Percentiles rank a stretch among this genome's conserved stretches.
Evolutionary conservation across 2,888 invertebrate species (phyloP).

Genomic region (Yponomeuta plumbellus): DNA sequence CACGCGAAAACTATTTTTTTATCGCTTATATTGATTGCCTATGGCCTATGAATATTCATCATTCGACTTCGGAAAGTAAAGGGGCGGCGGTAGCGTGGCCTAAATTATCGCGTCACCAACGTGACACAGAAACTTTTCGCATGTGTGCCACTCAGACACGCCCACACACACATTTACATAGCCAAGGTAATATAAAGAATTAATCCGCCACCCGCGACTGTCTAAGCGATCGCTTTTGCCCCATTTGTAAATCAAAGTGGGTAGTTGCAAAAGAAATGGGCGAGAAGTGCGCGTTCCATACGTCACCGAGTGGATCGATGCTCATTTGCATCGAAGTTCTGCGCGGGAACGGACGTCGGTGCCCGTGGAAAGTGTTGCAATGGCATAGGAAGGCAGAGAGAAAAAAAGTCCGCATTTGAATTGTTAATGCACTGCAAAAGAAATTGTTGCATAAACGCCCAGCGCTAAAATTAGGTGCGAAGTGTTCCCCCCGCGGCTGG

Average conservation of each 20-base stretch:
- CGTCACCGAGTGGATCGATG: constrained; percentile 68
- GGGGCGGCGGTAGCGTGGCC: constrained; percentile 54
- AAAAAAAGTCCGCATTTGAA: constrained; percentile 69
- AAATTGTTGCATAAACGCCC: constrained; percentile 66
- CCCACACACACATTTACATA: constrained; percentile 8
- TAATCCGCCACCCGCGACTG: neutral
- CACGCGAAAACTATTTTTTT: constrained; percentile 73
- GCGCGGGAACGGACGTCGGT: constrained; percentile 65
- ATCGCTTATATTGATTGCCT: constrained; percentile 73
- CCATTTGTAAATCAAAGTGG: constrained; percentile 68
- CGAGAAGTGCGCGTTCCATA: constrained; percentile 67
- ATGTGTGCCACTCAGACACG: constrained; percentile 7
- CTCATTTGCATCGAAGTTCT: constrained; percentile 70
- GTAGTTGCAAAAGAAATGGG: constrained; percentile 72
- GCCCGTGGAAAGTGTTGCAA: constrained; percentile 69
- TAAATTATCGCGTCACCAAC: constrained; percentile 70
- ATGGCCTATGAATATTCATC: constrained; percentile 73
- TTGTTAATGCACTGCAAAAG: constrained; percentile 66
- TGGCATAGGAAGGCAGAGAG: constrained; percentile 27
- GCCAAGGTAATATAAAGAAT: neutral
- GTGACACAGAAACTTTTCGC: constrained; percentile 45
- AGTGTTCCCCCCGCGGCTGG: constrained; percentile 36
- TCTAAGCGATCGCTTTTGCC: constrained; percentile 10
- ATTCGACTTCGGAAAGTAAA: constrained; percentile 63
- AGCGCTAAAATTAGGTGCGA: constrained; percentile 59